These are phyloP conservation scores for Campopleginae sp. DNA, from an alignment of 2,888 invertebrate species.

Conservation along the genomic window DNA sequence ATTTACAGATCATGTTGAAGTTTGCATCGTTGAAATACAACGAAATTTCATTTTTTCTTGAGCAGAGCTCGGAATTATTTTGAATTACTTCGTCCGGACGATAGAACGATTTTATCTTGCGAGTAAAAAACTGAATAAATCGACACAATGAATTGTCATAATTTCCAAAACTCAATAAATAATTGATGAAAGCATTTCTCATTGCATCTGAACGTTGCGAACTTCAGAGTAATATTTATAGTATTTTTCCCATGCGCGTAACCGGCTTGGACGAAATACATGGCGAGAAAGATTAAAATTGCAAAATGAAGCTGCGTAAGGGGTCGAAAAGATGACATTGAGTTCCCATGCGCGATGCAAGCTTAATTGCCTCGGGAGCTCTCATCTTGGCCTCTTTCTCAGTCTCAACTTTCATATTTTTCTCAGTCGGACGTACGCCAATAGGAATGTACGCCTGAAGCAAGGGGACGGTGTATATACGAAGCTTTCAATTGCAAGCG, in stretches of 20 bases:
- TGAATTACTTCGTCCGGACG: no score
- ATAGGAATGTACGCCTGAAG: slow-evolving; percentile 32
- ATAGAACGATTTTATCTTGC: no score
- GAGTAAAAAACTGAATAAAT: no score
- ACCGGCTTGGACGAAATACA: background rate
- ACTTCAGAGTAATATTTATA: no score
- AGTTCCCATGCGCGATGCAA: slow-evolving; percentile 53
- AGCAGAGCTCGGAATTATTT: no score
- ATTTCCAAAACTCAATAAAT: no score
- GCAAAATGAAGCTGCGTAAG: slow-evolving; percentile 45
- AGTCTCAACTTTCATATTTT: slow-evolving; percentile 22
- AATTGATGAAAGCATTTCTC: no score
- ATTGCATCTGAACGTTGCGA: no score
- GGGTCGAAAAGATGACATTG: slow-evolving; percentile 64
- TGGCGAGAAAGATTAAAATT: slow-evolving; percentile 50
- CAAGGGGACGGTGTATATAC: slow-evolving; percentile 1
- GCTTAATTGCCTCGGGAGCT: slow-evolving; percentile 75
- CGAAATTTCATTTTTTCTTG: no score
- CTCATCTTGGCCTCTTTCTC: slow-evolving; percentile 46
- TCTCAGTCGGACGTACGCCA: slow-evolving; percentile 49
- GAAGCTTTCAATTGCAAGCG: slow-evolving; percentile 27
- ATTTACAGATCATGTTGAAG: no score
- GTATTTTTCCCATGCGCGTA: background rate
- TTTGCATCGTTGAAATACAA: no score
- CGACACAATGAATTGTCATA: background rate